Evolutionary conservation across 2,113 vertebrate genomes (phyloP).

Genomic region (Martes martes): DNA sequence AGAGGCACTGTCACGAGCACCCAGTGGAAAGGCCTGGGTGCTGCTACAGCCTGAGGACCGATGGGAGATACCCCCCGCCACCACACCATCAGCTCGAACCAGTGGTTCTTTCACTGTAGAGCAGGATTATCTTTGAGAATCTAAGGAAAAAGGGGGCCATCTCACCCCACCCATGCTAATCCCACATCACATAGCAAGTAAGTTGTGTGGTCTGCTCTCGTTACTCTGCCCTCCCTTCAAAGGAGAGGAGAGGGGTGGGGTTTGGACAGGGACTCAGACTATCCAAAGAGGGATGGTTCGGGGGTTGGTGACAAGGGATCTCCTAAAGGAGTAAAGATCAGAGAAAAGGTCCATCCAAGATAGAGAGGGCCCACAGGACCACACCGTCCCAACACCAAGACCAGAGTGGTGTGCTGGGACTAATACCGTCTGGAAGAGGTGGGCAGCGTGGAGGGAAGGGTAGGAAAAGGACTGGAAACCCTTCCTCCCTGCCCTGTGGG

Average conservation of each 20-base stretch:
- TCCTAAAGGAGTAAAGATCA: background rate
- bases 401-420: background rate
- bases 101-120: background rate
- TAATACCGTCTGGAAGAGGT: background rate
- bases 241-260: background rate
- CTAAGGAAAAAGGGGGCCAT: background rate
- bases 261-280: background rate
- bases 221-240: too few species aligned
- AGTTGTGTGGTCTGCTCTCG: background rate
- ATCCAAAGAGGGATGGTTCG: background rate
- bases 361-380: too few species aligned
- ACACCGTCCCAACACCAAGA: background rate
- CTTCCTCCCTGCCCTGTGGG: background rate
- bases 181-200: background rate
- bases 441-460: rapidly evolving
- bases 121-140: background rate
- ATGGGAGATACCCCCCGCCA: background rate
- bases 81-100: background rate
- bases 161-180: background rate
- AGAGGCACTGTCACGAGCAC: background rate
- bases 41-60: background rate
- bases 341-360: background rate
- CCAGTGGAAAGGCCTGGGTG: background rate
- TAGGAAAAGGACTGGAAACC: background rate
- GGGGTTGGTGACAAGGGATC: background rate